Evolutionary conservation across 2,797 vertebrate species (phyloP).

Genomic region (Manis pentadactyla): DNA sequence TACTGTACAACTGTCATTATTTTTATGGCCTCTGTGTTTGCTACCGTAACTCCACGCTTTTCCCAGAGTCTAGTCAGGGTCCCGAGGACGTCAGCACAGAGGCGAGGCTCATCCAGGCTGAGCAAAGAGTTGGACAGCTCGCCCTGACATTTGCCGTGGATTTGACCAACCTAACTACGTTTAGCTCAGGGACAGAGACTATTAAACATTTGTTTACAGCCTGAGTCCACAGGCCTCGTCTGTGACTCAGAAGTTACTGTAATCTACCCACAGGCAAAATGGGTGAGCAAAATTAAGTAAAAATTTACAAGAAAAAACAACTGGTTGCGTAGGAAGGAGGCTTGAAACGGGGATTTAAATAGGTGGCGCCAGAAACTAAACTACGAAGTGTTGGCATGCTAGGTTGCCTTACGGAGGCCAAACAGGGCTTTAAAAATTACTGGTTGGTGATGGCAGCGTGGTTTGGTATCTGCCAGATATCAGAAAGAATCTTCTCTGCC

Average conservation of each 20-base stretch:
- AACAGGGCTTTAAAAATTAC: background rate
- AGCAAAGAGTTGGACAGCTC: background rate
- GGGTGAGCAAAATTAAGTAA: slow-evolving; percentile 25
- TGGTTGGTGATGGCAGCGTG: background rate
- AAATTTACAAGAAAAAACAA: background rate
- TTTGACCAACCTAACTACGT: background rate
- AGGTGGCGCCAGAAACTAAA: background rate
- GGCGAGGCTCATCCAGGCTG: background rate
- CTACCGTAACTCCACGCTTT: background rate
- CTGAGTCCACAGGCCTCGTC: background rate
- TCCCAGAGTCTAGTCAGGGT: background rate
- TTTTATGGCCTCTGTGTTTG: background rate
- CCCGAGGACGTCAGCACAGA: too few species aligned
- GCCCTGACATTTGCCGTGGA: background rate
- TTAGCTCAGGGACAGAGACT: background rate
- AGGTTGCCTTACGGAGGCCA: background rate
- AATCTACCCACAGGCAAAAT: background rate
- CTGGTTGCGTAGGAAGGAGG: background rate
- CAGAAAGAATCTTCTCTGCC: background rate
- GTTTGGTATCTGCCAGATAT: background rate
- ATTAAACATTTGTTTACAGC: background rate
- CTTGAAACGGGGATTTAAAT: background rate
- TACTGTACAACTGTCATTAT: background rate
- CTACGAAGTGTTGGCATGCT: background rate
- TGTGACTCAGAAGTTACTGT: background rate